phyloP scores from a whole-genome alignment of 2,888 invertebrate species.

The Clostera curtula region DNA sequence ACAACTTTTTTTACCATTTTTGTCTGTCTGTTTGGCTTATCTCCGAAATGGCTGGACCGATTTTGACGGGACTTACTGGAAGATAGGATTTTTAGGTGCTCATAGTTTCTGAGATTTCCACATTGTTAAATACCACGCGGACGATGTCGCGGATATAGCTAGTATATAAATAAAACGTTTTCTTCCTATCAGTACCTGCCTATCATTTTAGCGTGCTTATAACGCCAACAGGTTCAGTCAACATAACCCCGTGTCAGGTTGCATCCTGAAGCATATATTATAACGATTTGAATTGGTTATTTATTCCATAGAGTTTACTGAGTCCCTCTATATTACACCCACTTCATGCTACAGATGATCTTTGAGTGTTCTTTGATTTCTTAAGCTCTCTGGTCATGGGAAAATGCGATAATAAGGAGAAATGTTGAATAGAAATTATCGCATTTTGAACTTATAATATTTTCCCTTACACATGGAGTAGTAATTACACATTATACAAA shows the following conservation, averaged over 20 bases:
- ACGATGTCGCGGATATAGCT: not conserved
- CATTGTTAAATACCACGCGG: too few relatives aligned
- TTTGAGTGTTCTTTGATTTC: constrained; percentile 42
- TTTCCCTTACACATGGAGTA: too few relatives aligned
- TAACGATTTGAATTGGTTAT: constrained; percentile 56
- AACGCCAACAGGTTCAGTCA: constrained; percentile 40
- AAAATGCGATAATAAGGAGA: constrained; percentile 7
- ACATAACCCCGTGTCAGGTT: constrained; percentile 49
- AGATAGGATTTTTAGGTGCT: too few relatives aligned
- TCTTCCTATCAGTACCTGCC: constrained; percentile 31
- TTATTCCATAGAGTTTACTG: constrained; percentile 47
- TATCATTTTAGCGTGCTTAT: constrained; percentile 48
- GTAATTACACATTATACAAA: too few relatives aligned
- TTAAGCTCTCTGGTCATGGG: constrained; percentile 37
- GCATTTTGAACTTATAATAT: too few relatives aligned
- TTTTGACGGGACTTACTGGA: not conserved
- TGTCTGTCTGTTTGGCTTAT: too few relatives aligned
- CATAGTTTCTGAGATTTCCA: not conserved
- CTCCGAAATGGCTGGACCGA: too few relatives aligned
- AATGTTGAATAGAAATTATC: too few relatives aligned
- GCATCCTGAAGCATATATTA: constrained; percentile 34
- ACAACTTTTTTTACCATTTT: too few relatives aligned
- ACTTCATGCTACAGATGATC: constrained; percentile 29
- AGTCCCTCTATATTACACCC: constrained; percentile 50
- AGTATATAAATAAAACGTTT: constrained; percentile 6